Conservation (phyloP, 2,888 invertebrate species). For the Drosophila hawaiiensis region DNA sequence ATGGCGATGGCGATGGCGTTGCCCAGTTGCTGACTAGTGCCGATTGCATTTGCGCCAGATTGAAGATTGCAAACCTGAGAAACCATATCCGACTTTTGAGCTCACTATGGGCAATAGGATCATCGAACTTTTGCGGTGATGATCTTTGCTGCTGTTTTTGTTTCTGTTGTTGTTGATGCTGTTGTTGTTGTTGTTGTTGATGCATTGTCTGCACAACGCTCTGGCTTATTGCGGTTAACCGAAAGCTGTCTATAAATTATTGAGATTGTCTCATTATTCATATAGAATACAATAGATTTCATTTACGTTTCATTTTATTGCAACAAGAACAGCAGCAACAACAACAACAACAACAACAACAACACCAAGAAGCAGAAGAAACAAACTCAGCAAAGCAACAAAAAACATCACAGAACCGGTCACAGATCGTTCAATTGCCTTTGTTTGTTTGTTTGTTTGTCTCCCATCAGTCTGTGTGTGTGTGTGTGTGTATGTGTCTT, state of each 20-base stretch:
- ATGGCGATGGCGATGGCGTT: slow-evolving; percentile 1
- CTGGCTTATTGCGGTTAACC: slow-evolving; percentile 83
- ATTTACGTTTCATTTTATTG: slow-evolving; percentile 80
- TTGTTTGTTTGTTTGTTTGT: slow-evolving; percentile 52
- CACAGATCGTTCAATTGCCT: slow-evolving; percentile 61
- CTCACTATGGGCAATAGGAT: slow-evolving; percentile 55
- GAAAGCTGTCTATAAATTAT: slow-evolving; percentile 85
- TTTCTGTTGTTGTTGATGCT: slow-evolving; percentile 9
- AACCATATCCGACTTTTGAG: slow-evolving; percentile 71
- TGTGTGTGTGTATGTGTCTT: not conserved
- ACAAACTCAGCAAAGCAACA: slow-evolving; percentile 28
- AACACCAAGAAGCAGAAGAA: slow-evolving; percentile 20
- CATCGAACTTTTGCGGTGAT: slow-evolving; percentile 79
- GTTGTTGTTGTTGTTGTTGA: slow-evolving; percentile 39
- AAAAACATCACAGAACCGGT: slow-evolving; percentile 61
- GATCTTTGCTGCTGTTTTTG: slow-evolving; percentile 27
- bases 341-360: slow-evolving; percentile 18
- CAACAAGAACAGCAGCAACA: slow-evolving; percentile 57
- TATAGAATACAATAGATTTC: slow-evolving; percentile 84
- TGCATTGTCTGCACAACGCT: slow-evolving; percentile 59
- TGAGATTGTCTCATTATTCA: slow-evolving; percentile 85
- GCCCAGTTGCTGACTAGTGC: slow-evolving; percentile 17
- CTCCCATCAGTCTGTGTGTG: slow-evolving; percentile 1
- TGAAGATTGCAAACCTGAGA: slow-evolving; percentile 44
- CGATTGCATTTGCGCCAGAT: slow-evolving; percentile 25